Conservation (phyloP, 1,140 invertebrate genomes). For the Adelges cooleyi region DNA sequence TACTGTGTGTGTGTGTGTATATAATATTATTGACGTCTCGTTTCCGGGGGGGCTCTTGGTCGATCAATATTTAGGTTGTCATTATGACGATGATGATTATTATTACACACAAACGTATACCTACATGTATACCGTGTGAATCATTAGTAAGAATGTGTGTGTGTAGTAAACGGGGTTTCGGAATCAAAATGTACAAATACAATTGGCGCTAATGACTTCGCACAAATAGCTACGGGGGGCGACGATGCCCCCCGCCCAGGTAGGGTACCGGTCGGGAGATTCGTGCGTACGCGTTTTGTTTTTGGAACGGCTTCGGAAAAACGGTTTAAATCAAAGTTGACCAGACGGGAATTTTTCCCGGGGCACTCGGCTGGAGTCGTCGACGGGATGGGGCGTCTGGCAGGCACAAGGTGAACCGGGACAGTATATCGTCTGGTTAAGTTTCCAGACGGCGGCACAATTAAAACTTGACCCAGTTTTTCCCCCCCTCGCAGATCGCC, state of each 20-base stretch:
- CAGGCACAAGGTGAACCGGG: no score
- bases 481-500: not conserved
- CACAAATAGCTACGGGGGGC: not conserved
- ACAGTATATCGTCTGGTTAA: no score
- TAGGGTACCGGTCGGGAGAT: not conserved
- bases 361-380: no score
- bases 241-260: not conserved
- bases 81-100: conserved; percentile 24
- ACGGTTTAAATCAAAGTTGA: conserved; percentile 17
- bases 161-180: conserved; percentile 16
- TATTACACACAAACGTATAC: no score
- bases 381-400: no score
- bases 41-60: conserved; percentile 18
- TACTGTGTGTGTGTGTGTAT: no score
- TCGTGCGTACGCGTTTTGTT: no score
- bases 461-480: conserved; percentile 28
- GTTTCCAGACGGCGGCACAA: not conserved
- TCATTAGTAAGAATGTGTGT: not conserved
- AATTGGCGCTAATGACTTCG: conserved; percentile 24
- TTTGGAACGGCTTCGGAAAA: no score
- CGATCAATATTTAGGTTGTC: conserved; percentile 28
- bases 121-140: conserved; percentile 7
- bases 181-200: conserved; percentile 3
- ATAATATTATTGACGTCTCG: conserved; percentile 25
- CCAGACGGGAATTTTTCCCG: no score